Conservation (phyloP, 2,113 vertebrate species). For the Girardinichthys multiradiatus region DNA sequence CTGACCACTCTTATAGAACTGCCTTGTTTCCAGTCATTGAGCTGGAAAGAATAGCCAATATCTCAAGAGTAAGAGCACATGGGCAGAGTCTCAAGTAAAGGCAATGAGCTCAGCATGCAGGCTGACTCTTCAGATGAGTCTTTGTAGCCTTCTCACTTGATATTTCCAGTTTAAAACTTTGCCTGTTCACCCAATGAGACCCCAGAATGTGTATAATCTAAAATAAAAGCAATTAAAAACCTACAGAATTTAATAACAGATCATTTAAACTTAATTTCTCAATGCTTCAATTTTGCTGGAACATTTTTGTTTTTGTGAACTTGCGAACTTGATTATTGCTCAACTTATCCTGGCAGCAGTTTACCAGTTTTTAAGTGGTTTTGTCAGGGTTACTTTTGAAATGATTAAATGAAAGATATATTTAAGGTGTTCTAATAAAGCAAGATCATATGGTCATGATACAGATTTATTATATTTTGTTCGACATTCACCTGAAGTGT, state of each 20-base stretch:
- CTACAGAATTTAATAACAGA: neutral
- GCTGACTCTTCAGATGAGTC: constrained; percentile 13
- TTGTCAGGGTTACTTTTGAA: no score
- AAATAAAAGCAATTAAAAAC: neutral
- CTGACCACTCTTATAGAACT: constrained; percentile 15
- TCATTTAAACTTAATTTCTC: neutral
- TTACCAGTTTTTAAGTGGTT: no score
- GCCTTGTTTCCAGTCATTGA: constrained; percentile 53
- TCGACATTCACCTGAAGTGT: no score
- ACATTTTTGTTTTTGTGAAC: neutral
- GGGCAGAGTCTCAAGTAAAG: constrained; percentile 10
- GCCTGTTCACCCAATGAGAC: neutral
- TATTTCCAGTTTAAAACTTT: neutral
- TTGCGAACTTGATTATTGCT: neutral
- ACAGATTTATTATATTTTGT: no score
- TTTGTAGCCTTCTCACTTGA: neutral
- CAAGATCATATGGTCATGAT: no score
- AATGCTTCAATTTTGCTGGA: neutral
- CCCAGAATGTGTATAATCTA: neutral
- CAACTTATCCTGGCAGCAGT: neutral
- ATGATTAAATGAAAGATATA: neutral
- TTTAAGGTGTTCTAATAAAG: neutral
- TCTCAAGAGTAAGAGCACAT: constrained; percentile 41
- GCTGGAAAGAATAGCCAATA: constrained; percentile 45
- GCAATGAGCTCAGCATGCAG: constrained; percentile 12